Evolutionary conservation across 2,888 invertebrate genomes (phyloP), one percentile per base, ranked within the genome.

Genomic region (Aporophyla nigra): DNA sequence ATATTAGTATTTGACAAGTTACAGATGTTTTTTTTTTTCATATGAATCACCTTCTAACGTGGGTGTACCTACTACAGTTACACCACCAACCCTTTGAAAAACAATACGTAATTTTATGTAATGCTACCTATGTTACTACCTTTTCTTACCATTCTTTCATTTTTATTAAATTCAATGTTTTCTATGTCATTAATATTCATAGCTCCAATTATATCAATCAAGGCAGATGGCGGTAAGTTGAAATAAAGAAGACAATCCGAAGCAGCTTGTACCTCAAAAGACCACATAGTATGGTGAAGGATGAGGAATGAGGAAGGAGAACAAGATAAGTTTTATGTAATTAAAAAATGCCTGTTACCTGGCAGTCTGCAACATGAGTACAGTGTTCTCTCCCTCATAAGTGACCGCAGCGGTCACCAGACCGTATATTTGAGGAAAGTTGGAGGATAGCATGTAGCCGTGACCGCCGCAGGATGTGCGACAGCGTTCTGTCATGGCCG

Each of bases 321-420:
- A 21, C 21, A 62, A 62, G 14, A 40, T 40, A 40, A n/a, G 10
- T 12, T 67, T 3, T 33, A 33, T 33, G 2, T 33, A 33, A 33
- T 33, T 7, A n/a, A 14, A 65, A 1, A 58, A 58, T 19, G 27
- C 33, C 21, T 33, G 33, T n/a, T 88, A 97, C 97, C 98, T 97
- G 0, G 99, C 99, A 21, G 99, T 98, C 95, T 99, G 99, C 53
- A 99, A 95, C 82, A 98, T 96, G 91, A 99, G 97, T 4, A 99
- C 99, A 0, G 99, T 99, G 91, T 99, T 99, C 95, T 99, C 99
- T 12, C 99, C 99, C 94, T 99, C 99, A 88, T 99, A 99, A 0
- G 99, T 99, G 90, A 98, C 98, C 53, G 98, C 98, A 1, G 99
- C 99, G 0, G 99, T 98, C 21, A 98, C 97, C 81, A 98, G 95